Percentiles rank a stretch among this genome's conserved stretches.
These are phyloP conservation scores for Peromyscus aztecus DNA, from an alignment of 2,797 vertebrate genomes.

Conservation along the genomic window DNA sequence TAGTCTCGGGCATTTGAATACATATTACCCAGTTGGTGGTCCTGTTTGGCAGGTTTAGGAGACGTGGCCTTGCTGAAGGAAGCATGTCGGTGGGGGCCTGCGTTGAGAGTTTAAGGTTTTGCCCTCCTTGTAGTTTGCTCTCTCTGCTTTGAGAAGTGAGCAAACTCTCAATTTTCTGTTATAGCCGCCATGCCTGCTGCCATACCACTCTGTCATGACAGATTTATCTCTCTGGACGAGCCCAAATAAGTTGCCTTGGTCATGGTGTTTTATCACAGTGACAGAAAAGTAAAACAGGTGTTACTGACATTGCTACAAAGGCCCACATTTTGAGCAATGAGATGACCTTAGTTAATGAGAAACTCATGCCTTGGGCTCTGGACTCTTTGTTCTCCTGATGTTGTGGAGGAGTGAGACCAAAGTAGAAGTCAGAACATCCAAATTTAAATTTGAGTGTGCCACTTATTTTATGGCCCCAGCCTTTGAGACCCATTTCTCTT, in stretches of 20 bases:
- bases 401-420: neutral
- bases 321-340: neutral
- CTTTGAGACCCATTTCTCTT: conserved; percentile 17
- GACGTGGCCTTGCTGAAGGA: neutral
- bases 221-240: no score
- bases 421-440: neutral
- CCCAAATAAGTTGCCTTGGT: neutral
- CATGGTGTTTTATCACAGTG: neutral
- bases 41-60: neutral
- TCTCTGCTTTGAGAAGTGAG: neutral
- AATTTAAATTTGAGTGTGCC: conserved; percentile 37
- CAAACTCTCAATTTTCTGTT: neutral
- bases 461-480: neutral
- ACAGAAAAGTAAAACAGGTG: neutral
- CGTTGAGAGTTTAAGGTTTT: neutral
- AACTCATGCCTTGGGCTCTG: neutral
- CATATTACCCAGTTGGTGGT: neutral
- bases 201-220: no score
- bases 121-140: neutral
- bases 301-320: neutral
- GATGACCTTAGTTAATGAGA: neutral
- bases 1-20: neutral
- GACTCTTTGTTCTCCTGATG: neutral
- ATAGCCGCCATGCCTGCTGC: neutral
- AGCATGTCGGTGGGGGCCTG: neutral